Percentiles rank a stretch among this genome's conserved stretches.
These are phyloP conservation scores for Himalopsyche kuldschensis DNA, from an alignment of 2,888 invertebrate species.

Conservation along the genomic window DNA sequence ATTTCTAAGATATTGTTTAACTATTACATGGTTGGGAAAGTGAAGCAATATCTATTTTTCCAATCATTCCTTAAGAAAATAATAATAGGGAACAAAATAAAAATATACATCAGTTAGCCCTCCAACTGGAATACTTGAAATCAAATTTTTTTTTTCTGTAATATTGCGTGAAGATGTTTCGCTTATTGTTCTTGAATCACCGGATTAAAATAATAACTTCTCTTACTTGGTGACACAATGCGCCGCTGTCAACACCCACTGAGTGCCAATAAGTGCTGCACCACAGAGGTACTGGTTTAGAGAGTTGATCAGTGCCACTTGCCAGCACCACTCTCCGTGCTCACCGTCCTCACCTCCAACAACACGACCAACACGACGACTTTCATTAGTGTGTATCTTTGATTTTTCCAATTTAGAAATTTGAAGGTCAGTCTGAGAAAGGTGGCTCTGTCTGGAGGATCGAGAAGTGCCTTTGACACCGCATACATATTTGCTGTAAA, in stretches of 20 bases:
- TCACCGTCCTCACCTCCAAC: slow-evolving; percentile 91
- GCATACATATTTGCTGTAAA: slow-evolving; percentile 88
- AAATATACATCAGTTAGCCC: too few species aligned
- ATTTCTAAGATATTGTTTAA: neutral
- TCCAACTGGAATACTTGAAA: slow-evolving; percentile 2
- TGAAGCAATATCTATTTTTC: too few species aligned
- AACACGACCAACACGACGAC: slow-evolving; percentile 57
- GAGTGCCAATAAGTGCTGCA: slow-evolving; percentile 89
- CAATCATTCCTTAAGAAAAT: too few species aligned
- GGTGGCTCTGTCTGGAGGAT: slow-evolving; percentile 39
- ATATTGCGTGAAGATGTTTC: too few species aligned
- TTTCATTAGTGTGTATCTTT: neutral
- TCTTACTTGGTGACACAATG: slow-evolving; percentile 91
- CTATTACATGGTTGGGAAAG: too few species aligned
- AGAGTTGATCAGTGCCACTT: slow-evolving; percentile 89
- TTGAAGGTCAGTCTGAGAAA: slow-evolving; percentile 8
- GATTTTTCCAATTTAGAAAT: neutral
- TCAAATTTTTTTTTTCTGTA: too few species aligned
- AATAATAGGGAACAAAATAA: too few species aligned
- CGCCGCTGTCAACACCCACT: slow-evolving; percentile 92
- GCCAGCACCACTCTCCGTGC: slow-evolving; percentile 95
- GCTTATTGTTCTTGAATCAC: neutral
- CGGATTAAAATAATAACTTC: neutral
- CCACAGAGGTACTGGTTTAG: slow-evolving; percentile 93
- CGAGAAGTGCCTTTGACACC: slow-evolving; percentile 73